Conservation (phyloP, 2,888 invertebrate species). For the Campoplex capitator region DNA sequence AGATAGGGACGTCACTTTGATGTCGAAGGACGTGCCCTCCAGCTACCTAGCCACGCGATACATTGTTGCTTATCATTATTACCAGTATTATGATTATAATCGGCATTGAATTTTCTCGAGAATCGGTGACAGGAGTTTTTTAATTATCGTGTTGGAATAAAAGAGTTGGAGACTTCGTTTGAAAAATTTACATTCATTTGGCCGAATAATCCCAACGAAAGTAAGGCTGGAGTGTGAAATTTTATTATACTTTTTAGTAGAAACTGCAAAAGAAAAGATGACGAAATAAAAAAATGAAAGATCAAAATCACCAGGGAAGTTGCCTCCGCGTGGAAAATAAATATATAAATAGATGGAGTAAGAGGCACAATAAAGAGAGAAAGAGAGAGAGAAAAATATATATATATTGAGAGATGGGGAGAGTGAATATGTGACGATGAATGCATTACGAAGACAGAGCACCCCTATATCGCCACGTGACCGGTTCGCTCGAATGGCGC, state of each 20-base stretch:
- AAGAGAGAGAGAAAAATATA: slow-evolving; percentile 1
- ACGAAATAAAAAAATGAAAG: slow-evolving; percentile 13
- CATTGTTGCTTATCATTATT: slow-evolving; percentile 80
- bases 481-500: slow-evolving; percentile 66
- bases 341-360: slow-evolving; percentile 39
- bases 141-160: slow-evolving; percentile 77
- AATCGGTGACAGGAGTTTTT: slow-evolving; percentile 67
- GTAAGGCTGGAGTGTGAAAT: not conserved
- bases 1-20: slow-evolving; percentile 77
- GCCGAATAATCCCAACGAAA: slow-evolving; percentile 30
- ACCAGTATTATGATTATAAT: slow-evolving; percentile 67
- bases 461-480: slow-evolving; percentile 83
- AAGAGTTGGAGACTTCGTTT: slow-evolving; percentile 2
- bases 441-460: slow-evolving; percentile 74
- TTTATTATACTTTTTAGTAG: not conserved
- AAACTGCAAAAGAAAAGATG: slow-evolving; percentile 13
- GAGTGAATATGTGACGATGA: slow-evolving; percentile 72
- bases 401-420: slow-evolving; percentile 43
- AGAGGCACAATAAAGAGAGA: slow-evolving; percentile 61
- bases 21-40: slow-evolving; percentile 77
- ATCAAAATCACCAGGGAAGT: slow-evolving; percentile 13
- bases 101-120: slow-evolving; percentile 21
- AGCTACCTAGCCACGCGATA: slow-evolving; percentile 75
- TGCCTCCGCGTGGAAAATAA: not conserved
- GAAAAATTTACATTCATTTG: not conserved